Evolutionary conservation across 2,888 invertebrate genomes (phyloP).

Genomic region (Rhopalosiphum nymphaeae): DNA sequence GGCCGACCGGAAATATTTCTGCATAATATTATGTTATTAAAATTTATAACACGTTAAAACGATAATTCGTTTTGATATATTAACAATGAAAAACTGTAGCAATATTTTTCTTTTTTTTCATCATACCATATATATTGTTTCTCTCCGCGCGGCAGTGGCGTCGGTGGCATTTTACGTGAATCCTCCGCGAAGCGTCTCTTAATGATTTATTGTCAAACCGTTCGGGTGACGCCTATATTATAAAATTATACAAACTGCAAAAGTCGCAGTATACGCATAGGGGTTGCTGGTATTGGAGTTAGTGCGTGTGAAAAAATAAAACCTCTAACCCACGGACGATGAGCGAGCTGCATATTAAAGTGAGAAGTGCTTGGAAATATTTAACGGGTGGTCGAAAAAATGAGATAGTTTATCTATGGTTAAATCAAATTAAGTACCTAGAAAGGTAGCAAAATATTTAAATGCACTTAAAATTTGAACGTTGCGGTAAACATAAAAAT

Average conservation of each 20-base stretch:
- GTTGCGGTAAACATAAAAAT: not conserved
- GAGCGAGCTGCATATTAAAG: not conserved
- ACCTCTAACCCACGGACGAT: not conserved
- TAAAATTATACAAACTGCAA: not conserved
- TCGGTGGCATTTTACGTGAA: not conserved
- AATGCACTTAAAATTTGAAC: not conserved
- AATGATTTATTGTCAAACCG: slow-evolving; percentile 52
- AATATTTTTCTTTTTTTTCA: slow-evolving; percentile 23
- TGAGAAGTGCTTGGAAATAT: not conserved
- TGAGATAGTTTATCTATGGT: not conserved
- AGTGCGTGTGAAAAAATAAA: not conserved
- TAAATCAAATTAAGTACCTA: not conserved
- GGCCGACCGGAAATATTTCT: not conserved
- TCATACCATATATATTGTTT: not conserved
- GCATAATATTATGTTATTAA: not conserved
- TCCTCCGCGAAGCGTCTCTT: not conserved
- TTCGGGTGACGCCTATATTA: slow-evolving; percentile 12
- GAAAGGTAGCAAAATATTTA: not conserved
- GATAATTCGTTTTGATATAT: slow-evolving; percentile 40
- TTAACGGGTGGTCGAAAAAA: not conserved
- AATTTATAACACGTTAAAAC: slow-evolving; percentile 1
- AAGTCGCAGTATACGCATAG: not conserved
- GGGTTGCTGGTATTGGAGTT: not conserved
- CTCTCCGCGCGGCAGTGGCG: not conserved
- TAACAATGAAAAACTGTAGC: slow-evolving; percentile 39